Evolutionary conservation across 2,888 invertebrate species (phyloP), one percentile per base, ranked within the genome.

Genomic region (Dolomedes plantarius): DNA sequence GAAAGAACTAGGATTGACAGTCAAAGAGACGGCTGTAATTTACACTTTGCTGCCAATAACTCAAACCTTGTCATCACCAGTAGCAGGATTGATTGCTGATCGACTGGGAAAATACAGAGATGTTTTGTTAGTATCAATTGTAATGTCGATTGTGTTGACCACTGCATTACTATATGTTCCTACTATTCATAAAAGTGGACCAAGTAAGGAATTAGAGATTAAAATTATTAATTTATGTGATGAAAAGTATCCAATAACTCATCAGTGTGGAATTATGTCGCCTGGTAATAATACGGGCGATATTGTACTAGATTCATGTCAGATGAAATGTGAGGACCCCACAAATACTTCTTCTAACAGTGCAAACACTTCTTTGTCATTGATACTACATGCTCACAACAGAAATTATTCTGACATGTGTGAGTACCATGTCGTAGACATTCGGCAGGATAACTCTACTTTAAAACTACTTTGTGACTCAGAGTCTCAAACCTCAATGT

Each of bases 61-160:
- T 9, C 95, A 96, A 6, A 96, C 97, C 91, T 92, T 97, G 89
- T 95, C 96, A 89, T 95, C 96, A 36, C 96, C 96, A 27, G 93
- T 96, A 72, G 95, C 96, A 86, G 92, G 92, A 6, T 90, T 90
- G 16, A 28, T 97, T 89, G 96, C 96, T 86, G 97, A 97, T 91
- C 96, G 95, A 92, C 95, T 96, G 90, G 96, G 96, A 76, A 94
- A 95, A 91, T 97, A 96, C 92, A 96, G 96, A 91, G 94, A 95
- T 0, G 95, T 96, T 29, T 94, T 97, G 85, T 94, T 96, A 88
- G 93, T 95, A 81, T 95, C 95, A 81, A 93, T 96, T 89, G 92
- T 96, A 86, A 92, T 95, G 88, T 95, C 95, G 90, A 96, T 96
- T 3, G 92, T 94, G 1, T 94, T 96, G 89, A 96, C 96, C 91